These are phyloP conservation scores for Meda fulgida DNA, from an alignment of 2,797 vertebrate genomes.

Conservation along the genomic window DNA sequence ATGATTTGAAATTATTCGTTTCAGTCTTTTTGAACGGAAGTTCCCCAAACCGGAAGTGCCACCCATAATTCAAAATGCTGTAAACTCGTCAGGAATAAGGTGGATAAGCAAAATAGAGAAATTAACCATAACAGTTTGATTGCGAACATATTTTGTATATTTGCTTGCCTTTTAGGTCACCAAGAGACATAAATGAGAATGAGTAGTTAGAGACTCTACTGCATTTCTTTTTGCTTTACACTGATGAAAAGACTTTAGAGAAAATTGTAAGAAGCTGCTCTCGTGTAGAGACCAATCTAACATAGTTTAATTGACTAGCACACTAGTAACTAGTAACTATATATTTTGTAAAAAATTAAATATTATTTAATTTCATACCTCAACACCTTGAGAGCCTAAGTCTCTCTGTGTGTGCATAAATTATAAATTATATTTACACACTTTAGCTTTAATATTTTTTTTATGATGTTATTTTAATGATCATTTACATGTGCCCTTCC, in stretches of 20 bases:
- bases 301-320: background rate
- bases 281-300: background rate
- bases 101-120: background rate
- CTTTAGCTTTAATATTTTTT: background rate
- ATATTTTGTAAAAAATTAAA: background rate
- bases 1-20: too few relatives aligned
- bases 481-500: background rate
- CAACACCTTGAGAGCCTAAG: background rate
- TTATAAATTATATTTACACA: background rate
- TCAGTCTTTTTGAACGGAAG: too few relatives aligned
- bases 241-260: background rate
- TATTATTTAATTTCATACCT: background rate
- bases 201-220: background rate
- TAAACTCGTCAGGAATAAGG: too few relatives aligned
- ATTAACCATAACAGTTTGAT: slow-evolving; percentile 25
- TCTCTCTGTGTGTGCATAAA: background rate
- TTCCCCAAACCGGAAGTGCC: too few relatives aligned
- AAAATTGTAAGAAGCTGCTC: background rate
- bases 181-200: background rate
- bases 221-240: background rate
- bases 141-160: slow-evolving; percentile 18
- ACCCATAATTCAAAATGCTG: too few relatives aligned
- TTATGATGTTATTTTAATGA: background rate
- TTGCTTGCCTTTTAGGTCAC: background rate
- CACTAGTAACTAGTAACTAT: background rate